These are phyloP conservation scores for Phenganax marumi DNA, from an alignment of 92 coral and sea anemone species.

Conservation along the genomic window DNA sequence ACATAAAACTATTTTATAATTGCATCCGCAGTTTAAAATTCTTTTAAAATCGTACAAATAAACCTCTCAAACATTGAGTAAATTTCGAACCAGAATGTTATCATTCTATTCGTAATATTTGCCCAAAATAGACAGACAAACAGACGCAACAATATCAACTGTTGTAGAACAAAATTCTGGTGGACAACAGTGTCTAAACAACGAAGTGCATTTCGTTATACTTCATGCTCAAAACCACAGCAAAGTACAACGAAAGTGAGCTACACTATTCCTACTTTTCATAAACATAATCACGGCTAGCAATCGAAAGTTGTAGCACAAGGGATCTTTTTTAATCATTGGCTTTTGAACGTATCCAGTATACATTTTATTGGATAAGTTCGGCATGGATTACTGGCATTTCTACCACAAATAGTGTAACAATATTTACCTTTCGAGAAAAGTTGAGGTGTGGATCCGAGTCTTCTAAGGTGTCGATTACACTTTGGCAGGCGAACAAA, in stretches of 20 bases:
- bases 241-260: neutral
- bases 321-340: neutral
- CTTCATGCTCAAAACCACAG: neutral
- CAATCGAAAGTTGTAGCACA: neutral
- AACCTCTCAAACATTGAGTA: neutral
- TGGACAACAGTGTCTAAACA: neutral
- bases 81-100: neutral
- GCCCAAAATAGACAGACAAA: neutral
- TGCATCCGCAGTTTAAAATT: neutral
- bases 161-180: neutral
- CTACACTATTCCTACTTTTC: neutral
- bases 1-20: neutral
- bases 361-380: neutral
- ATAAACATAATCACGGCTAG: neutral
- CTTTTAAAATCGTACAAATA: neutral
- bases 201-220: no score
- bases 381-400: neutral
- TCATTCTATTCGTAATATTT: neutral
- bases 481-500: neutral
- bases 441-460: neutral
- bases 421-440: neutral
- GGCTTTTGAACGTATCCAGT: slow-evolving; percentile 2
- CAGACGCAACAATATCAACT: neutral
- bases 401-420: neutral
- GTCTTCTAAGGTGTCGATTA: slow-evolving; percentile 2